Evolutionary conservation across 2,797 vertebrate species (phyloP), one percentile per base, ranked within the genome.

Genomic region (Ispidina picta): DNA sequence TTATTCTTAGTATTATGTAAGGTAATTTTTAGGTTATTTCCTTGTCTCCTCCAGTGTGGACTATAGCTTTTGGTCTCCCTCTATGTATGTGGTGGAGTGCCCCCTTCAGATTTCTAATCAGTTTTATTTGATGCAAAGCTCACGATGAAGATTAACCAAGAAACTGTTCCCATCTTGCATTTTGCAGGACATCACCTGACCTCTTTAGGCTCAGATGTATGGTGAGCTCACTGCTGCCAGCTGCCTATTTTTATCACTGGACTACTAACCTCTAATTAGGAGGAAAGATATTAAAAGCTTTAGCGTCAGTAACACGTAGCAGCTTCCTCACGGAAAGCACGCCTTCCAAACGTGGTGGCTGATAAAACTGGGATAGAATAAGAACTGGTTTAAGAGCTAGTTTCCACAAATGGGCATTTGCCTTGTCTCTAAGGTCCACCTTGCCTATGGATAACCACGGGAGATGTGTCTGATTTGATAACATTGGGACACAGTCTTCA

Each of bases 221-320:
- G 46, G 35, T 79, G 74, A 96, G 63, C 91, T 93, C 68, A 88
- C 31, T 3, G 1, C 56, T 80, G 74, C 64, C 0, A 0, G 31
- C 86, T 58, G 72, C 71, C 94, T 96, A 83, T 96, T 93, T 96
- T 88, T 86, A 35, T 91, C 91, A 60, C 72, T 88, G 81, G 81
- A 80, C 89, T 88, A 90, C 91, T 94, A 96, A 92, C 94, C 88
- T 88, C 78, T 91, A 92, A 92, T 92, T 91, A 94, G 78, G 49
- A 86, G 59, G 75, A 16, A 87, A 85, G 78, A 80, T 84, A 91
- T 79, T 91, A 91, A 91, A 90, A 93, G 80, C 75, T 94, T 86
- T 62, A 69, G 31, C 10, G 14, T 33, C 12, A 5, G 15, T 89
- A 83, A 86, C 52, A 51, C 3, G 5, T 70, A 82, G 46, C 56